Evolutionary conservation across 1,140 invertebrate genomes (phyloP), one percentile per base, ranked within the genome.

Genomic region (Cydia amplana): DNA sequence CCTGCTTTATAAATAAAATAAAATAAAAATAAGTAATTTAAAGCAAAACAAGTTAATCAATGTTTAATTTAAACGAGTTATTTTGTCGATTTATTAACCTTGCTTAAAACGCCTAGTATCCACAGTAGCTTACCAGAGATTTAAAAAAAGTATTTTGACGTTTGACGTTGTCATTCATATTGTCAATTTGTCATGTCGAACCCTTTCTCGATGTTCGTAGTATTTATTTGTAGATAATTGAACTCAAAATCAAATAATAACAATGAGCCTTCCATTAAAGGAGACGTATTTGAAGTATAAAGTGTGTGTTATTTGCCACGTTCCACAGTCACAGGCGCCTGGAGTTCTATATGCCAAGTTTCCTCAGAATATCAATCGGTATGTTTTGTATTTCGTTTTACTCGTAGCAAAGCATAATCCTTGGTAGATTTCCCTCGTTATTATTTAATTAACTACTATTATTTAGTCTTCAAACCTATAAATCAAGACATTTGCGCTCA

Each of bases 271-370:
- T 9, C 4, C 65, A 18, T 36, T 23, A 36, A 70, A 43, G 32
- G 65, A 70, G 32, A 40, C 65, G n/a, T 70, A 70, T 36, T 18
- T 70, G 18, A 70, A 70, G 16, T 70, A 70, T 36, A 70, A 70
- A 36, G 25, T 70, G 32, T 70, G 65, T 70, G 65, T 70, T 70
- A 36, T 70, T 18, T 70, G 65, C 65, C 20, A 70, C 23, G 65
- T 70, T 4, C 65, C 65, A 4, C 65, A 70, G 32, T 70, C 65
- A 36, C 16, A 70, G 7, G 65, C 65, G 16, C 65, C 65, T 23
- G 65, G 65, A 18, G 32, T 70, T 70, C 28, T 70, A 18, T 70
- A 70, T 9, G 65, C 65, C 7, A 70, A 70, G 32, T 70, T 70
- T 36, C 65, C 65, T 7, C 28, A 40, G 14, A 43, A 43, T 36